A percentile compares a stretch with the other conserved stretches of the same genome.
Conservation (phyloP, 2,797 vertebrate genomes). For the Hydrophis major region DNA sequence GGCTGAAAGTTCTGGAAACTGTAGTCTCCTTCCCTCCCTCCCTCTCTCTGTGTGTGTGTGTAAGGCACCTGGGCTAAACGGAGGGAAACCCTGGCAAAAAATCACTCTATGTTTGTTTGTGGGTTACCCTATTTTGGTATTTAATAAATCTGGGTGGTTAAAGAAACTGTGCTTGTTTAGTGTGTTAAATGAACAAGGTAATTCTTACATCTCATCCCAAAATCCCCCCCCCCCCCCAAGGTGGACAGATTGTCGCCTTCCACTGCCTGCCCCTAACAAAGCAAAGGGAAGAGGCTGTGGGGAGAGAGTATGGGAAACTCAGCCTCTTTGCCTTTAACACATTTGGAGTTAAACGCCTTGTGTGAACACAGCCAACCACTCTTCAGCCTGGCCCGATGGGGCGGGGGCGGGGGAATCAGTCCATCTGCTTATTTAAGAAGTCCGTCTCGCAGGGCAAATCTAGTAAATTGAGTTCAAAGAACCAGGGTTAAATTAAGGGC, state of each 20-base stretch:
- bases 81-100: background rate
- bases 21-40: background rate
- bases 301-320: background rate
- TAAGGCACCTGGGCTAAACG: background rate
- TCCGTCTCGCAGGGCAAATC: background rate
- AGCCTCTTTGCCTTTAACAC: background rate
- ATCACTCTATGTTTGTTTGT: background rate
- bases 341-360: background rate
- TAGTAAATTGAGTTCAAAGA: background rate
- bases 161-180: background rate
- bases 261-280: background rate
- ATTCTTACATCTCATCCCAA: background rate
- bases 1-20: background rate
- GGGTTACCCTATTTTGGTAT: background rate
- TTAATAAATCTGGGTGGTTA: background rate
- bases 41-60: no score
- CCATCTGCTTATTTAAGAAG: background rate
- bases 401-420: background rate
- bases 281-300: background rate
- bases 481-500: background rate
- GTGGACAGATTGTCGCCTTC: background rate
- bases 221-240: fast-evolving
- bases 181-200: background rate
- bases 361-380: background rate
- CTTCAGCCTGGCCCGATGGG: background rate